phyloP scores from a whole-genome alignment of 2,797 vertebrate genomes.

The Anniella stebbinsi region DNA sequence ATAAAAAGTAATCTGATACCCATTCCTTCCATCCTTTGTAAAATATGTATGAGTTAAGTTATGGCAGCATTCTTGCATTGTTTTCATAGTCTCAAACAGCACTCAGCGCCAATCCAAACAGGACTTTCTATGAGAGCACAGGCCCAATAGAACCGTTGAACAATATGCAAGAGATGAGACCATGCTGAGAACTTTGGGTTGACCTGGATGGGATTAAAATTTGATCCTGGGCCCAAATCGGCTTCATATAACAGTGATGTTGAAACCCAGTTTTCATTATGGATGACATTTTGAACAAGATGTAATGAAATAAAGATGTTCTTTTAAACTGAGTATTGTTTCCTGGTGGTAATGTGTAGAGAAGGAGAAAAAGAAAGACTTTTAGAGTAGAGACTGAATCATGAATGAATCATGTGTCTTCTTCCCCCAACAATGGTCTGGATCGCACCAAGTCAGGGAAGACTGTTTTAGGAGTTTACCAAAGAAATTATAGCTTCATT shows the following conservation, averaged over 20 bases:
- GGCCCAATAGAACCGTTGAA: too few relatives aligned
- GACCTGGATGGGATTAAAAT: background rate
- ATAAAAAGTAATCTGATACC: background rate
- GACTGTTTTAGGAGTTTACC: background rate
- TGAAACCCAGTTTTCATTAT: background rate
- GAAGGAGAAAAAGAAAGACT: background rate
- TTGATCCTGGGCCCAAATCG: background rate
- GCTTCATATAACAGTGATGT: background rate
- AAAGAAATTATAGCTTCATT: background rate
- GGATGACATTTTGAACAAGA: background rate
- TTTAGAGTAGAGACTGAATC: background rate
- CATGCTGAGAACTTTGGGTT: background rate
- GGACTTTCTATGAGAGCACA: background rate
- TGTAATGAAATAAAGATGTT: background rate
- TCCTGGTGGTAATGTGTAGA: background rate
- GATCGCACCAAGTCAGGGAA: too few relatives aligned
- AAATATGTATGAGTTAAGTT: background rate
- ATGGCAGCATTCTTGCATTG: background rate
- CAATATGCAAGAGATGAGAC: background rate
- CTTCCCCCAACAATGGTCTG: too few relatives aligned
- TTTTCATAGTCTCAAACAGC: background rate
- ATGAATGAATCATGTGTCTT: background rate
- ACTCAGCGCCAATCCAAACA: conserved; percentile 22
- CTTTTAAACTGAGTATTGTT: background rate
- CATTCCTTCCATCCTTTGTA: background rate